Conservation (phyloP, 2,888 invertebrate species). For the Patella caerulea region DNA sequence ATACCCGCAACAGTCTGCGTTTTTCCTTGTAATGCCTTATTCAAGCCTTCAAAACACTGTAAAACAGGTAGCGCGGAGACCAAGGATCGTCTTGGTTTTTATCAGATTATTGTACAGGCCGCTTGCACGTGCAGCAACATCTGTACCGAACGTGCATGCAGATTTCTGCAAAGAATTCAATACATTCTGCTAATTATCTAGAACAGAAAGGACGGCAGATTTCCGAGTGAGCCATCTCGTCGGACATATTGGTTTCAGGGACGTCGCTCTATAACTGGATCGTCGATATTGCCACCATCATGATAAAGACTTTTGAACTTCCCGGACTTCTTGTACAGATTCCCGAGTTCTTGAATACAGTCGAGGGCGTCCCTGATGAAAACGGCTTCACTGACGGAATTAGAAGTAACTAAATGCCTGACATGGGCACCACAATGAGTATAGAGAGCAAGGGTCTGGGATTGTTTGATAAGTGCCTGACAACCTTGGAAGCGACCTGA, state of each 20-base stretch:
- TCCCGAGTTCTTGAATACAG: not conserved
- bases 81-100: not conserved
- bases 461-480: not conserved
- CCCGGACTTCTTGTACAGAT: not conserved
- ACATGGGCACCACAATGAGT: not conserved
- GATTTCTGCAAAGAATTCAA: not conserved
- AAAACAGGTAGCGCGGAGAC: not conserved
- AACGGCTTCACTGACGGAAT: not conserved
- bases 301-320: not conserved
- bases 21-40: not conserved
- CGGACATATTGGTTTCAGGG: not conserved
- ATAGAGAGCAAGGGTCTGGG: not conserved
- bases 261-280: not conserved
- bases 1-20: not conserved
- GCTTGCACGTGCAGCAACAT: not conserved
- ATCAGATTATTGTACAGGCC: not conserved
- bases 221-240: not conserved
- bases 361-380: not conserved
- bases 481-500: not conserved
- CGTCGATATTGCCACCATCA: not conserved
- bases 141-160: not conserved
- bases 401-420: not conserved
- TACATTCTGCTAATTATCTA: not conserved
- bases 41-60: not conserved
- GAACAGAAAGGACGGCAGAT: not conserved